These are phyloP conservation scores for Philonicus albiceps DNA, from an alignment of 2,888 invertebrate species.

Conservation along the genomic window DNA sequence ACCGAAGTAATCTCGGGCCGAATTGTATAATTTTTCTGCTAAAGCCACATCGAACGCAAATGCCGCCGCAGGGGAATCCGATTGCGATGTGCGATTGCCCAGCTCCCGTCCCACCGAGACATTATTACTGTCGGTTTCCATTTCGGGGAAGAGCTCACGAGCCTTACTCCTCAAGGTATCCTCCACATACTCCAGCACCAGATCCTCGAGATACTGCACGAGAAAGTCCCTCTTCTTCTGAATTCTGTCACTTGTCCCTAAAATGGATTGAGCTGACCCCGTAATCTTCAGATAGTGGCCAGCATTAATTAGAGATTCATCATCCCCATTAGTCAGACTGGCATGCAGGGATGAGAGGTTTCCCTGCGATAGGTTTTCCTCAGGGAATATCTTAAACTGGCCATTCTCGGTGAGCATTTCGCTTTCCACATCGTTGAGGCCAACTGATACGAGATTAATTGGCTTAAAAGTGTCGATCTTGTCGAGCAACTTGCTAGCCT, in stretches of 20 bases:
- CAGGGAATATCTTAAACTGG: conserved; percentile 58
- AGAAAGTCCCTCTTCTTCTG: not conserved
- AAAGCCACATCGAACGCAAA: not conserved
- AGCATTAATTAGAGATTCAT: not conserved
- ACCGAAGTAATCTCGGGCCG: conserved; percentile 65
- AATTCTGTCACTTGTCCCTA: not conserved
- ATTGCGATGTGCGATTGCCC: not conserved
- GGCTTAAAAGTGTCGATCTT: conserved; percentile 56
- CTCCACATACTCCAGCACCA: conserved; percentile 69
- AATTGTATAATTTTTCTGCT: conserved; percentile 51
- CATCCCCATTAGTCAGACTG: not conserved
- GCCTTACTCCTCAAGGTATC: conserved; percentile 66
- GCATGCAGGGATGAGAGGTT: not conserved
- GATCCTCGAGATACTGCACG: conserved; percentile 55
- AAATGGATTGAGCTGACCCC: not conserved
- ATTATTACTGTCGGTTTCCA: conserved; percentile 63
- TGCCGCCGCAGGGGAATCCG: not conserved
- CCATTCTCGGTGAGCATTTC: conserved; percentile 58
- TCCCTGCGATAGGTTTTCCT: conserved; percentile 51
- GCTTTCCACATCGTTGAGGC: conserved; percentile 55
- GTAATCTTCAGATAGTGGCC: not conserved
- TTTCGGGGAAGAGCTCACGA: conserved; percentile 68
- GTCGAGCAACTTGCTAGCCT: not conserved
- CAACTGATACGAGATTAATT: conserved; percentile 55
- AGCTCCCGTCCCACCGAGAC: conserved; percentile 32